phyloP scores from a whole-genome alignment of 1,140 invertebrate genomes.

The Papilio xuthus region DNA sequence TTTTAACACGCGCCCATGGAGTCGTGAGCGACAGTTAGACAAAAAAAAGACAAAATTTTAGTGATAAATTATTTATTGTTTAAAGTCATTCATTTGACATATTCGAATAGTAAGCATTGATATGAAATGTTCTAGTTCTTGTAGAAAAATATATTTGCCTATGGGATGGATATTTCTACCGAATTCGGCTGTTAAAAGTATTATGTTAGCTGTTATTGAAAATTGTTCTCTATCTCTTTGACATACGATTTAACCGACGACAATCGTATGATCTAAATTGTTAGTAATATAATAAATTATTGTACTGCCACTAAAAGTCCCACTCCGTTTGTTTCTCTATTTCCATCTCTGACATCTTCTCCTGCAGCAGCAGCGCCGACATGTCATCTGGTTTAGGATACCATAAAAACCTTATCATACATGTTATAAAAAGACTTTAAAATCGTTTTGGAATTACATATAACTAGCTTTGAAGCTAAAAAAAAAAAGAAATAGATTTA shows the following conservation, averaged over 20 bases:
- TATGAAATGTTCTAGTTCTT: not conserved
- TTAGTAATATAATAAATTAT: conserved; percentile 26
- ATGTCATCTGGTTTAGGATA: conserved; percentile 66
- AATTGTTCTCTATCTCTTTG: conserved; percentile 9
- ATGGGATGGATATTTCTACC: not conserved
- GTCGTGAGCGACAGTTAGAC: no score
- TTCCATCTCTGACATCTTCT: conserved; percentile 77
- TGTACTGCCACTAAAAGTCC: conserved; percentile 69
- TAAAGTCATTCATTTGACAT: conserved; percentile 21
- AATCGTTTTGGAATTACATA: no score
- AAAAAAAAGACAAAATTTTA: not conserved
- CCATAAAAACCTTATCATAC: not conserved
- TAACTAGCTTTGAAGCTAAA: no score
- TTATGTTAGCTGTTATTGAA: not conserved
- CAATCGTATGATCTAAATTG: not conserved
- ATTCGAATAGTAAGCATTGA: conserved; percentile 4
- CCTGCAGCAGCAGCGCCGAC: conserved; percentile 72
- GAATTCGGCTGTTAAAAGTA: conserved; percentile 17
- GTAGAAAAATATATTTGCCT: conserved; percentile 26
- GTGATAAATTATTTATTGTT: conserved; percentile 41
- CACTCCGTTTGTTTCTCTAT: conserved; percentile 77
- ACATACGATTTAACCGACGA: conserved; percentile 4
- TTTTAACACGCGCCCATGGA: no score
- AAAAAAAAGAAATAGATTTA: not conserved
- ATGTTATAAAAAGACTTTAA: no score